Evolutionary conservation across 2,113 vertebrate genomes (phyloP).

Genomic region (Ailurus styani): DNA sequence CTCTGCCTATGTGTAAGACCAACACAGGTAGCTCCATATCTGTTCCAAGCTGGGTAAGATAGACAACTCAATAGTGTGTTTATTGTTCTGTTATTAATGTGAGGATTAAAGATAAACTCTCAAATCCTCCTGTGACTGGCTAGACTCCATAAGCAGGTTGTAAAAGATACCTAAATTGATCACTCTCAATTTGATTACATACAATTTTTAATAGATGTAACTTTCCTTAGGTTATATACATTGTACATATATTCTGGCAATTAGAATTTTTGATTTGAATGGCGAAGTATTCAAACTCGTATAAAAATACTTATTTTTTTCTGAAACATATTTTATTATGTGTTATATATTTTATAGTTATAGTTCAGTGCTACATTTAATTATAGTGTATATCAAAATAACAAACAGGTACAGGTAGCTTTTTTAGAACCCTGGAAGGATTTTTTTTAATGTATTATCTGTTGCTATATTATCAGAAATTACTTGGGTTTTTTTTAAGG

Average conservation of each 20-base stretch:
- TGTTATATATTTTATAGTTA: neutral
- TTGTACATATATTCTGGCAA: neutral
- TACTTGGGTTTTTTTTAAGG: conserved; percentile 26
- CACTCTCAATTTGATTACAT: neutral
- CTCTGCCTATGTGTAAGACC: neutral
- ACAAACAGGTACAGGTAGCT: neutral
- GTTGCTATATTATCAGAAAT: neutral
- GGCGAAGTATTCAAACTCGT: neutral
- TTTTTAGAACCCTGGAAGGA: neutral
- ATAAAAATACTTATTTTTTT: neutral
- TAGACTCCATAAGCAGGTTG: neutral
- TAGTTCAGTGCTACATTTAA: neutral
- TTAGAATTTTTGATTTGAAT: conserved; percentile 6
- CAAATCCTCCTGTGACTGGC: neutral
- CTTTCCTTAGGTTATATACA: neutral
- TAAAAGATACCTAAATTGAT: neutral
- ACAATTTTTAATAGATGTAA: neutral
- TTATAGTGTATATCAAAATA: neutral
- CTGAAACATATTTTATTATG: neutral
- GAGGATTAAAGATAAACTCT: neutral
- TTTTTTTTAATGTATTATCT: neutral
- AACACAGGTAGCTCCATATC: neutral
- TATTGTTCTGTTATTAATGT: neutral
- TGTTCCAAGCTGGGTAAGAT: neutral
- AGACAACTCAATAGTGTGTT: neutral